Base-by-base conservation (phyloP, 2,113 vertebrate genomes). In the Toxotes chatareus region DNA sequence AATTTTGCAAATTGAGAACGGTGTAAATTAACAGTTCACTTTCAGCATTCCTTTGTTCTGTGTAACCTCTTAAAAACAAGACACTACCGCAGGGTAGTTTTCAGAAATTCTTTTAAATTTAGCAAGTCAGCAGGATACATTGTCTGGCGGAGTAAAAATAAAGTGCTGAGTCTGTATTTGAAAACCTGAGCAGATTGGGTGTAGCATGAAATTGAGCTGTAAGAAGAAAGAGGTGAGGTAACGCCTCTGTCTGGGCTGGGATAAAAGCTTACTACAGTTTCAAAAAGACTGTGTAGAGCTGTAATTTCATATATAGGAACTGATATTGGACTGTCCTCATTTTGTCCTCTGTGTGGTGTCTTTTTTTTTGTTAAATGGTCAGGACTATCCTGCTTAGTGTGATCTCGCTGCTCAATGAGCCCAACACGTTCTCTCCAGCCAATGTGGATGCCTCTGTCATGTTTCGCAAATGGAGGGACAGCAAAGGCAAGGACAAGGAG, bases 401-500 rank as follows among this genome's bases (percentile, higher is more conserved):
- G 81, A 99, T 99, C 94, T 99, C 98, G 47, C 94, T 99, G 95
- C 97, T 99, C 93, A 99, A 99, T 71, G 98, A 99, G 94, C 98
- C 98, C 92, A 99, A 99, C 95, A 99, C 98, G 10, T 99, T 99
- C 93, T 99, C 98, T 16, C 98, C 98, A 7, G 98, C 98, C 80
- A 99, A 99, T 0, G 98, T 99, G 90, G 98, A 99, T 36, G 98
- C 98, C 0, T 99, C 98, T 0, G 98, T 99, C 86, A 99, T 99
- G 98, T 99, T 99, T 94, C 97, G 97, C 88, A 99, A 99, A 93
- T 99, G 98, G 98, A 97, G 98, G 86, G 98, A 99, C 94, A 99
- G 98, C 93, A 99, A 99, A 96, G 98, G 98, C 86, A 99, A 99
- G 92, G 98, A 99, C 93, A 99, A 99, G 93, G 98, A 99, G 85